Base-by-base conservation (phyloP, 2,113 vertebrate species). In the Corynorhinus townsendii region DNA sequence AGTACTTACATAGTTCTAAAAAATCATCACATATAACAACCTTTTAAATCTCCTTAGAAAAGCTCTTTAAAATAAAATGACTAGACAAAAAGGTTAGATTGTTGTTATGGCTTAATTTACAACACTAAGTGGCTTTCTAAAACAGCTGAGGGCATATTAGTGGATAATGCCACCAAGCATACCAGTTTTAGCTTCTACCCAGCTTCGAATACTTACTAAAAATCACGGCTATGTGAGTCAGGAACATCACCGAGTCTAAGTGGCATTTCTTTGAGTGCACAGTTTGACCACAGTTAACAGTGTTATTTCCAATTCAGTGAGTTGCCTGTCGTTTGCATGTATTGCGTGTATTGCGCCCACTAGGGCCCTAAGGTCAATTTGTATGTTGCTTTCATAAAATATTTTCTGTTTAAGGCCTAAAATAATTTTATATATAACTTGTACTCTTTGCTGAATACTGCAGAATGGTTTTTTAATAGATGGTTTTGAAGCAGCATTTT, bases 401-500 rank as follows among this genome's bases (percentile, higher is more conserved):
- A 75, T 75, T 47, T 75, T 47, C 26, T 76, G 43, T 76, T 47
- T 19, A 19, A 33, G 47, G 43, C 45, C 43, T 76, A 33, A 9
- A 47, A 19, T 33, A 76, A 76, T 76, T 76, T 76, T 47, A 47
- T 76, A 45, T 76, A 76, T 76, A 47, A 47, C 43, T 76, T 5
- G 1, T 28, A 76, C 16, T 47, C 30, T 47, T 76, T 76, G 28
- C 73, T 76, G 47, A 33, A 47, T 76, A 76, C 43, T 33, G 15
- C 43, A 59, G 56, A 59, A 59, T 59, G 56, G 24, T 26, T 56
- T 56, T 56, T 56, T 24, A 56, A 24, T 56, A 56, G 54, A 33
- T 76, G 73, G 73, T 92, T 43, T 95, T 94, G 52, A 92, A 97
- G 87, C 38, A 47, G 28, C 72, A 33, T 76, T 33, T 45, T 16